Conservation (phyloP, 2,113 vertebrate species). For the Ancistrus triradiatus region DNA sequence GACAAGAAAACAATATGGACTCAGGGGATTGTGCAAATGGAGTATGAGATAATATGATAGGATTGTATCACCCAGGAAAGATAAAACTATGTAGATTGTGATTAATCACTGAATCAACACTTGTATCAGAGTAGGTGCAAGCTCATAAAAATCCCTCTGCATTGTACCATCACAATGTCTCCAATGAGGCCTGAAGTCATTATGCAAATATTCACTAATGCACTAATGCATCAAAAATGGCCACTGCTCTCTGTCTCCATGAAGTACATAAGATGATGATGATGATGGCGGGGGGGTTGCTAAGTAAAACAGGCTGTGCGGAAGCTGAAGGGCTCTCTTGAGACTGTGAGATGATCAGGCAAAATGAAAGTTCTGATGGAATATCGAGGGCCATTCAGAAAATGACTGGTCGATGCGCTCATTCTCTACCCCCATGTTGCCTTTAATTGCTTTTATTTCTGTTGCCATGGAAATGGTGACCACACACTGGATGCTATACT, state of each 20-base stretch:
- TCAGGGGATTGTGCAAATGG: too few species aligned
- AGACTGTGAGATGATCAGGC: neutral
- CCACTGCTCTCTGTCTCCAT: conserved; percentile 9
- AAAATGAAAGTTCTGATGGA: conserved; percentile 42
- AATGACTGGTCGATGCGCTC: conserved; percentile 52
- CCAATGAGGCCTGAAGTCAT: conserved; percentile 30
- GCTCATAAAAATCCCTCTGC: conserved; percentile 7
- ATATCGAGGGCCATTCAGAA: conserved; percentile 57
- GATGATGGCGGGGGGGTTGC: neutral
- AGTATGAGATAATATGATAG: too few species aligned
- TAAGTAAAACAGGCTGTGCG: conserved; percentile 37
- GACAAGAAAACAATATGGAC: too few species aligned
- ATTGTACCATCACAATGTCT: neutral
- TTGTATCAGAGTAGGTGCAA: too few species aligned
- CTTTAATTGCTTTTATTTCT: conserved; percentile 67
- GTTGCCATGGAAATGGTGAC: conserved; percentile 70
- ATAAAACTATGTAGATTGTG: too few species aligned
- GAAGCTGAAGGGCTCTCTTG: conserved; percentile 42
- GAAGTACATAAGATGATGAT: conserved; percentile 1
- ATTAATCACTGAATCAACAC: too few species aligned
- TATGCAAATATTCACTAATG: conserved; percentile 42
- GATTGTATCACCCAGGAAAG: too few species aligned
- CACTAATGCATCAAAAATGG: conserved; percentile 34
- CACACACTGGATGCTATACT: conserved; percentile 57
- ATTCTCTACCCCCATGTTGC: conserved; percentile 20